Evolutionary conservation across 1,140 invertebrate species (phyloP).

Genomic region (Aricia agestis): DNA sequence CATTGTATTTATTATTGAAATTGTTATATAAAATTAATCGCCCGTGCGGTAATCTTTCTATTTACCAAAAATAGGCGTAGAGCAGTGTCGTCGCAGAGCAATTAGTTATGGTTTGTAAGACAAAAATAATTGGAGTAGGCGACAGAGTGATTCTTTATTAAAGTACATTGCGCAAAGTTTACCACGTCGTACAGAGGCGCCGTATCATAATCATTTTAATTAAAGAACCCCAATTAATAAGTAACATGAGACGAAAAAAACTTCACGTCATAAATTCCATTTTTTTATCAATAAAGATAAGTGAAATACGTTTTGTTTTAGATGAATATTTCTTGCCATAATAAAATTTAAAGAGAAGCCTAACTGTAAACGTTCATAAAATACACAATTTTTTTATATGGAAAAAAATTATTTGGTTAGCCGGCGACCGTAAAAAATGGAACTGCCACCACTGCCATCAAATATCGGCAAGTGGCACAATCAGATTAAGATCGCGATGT

Average conservation of each 20-base stretch:
- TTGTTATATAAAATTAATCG: not conserved
- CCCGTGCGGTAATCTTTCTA: not conserved
- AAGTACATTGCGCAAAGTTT: not conserved
- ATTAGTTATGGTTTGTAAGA: not conserved
- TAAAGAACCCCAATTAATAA: not conserved
- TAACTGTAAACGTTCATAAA: no score
- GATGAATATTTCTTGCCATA: not conserved
- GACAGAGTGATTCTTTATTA: not conserved
- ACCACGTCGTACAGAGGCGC: not conserved
- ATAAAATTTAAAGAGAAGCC: no score
- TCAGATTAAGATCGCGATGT: constrained; percentile 63
- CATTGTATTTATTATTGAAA: not conserved
- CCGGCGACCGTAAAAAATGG: not conserved
- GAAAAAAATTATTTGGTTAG: not conserved
- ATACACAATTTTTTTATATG: not conserved
- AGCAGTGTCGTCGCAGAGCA: not conserved
- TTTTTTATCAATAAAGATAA: constrained; percentile 4
- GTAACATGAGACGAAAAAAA: constrained; percentile 1
- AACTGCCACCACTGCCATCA: not conserved
- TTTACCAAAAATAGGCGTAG: not conserved
- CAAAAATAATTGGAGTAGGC: not conserved
- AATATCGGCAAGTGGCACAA: not conserved
- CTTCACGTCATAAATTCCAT: not conserved
- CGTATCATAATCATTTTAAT: not conserved
- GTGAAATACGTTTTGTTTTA: not conserved